A percentile compares a stretch with the other conserved stretches of the same genome.
Conservation (phyloP, 2,113 vertebrate genomes). For the Nestor notabilis region DNA sequence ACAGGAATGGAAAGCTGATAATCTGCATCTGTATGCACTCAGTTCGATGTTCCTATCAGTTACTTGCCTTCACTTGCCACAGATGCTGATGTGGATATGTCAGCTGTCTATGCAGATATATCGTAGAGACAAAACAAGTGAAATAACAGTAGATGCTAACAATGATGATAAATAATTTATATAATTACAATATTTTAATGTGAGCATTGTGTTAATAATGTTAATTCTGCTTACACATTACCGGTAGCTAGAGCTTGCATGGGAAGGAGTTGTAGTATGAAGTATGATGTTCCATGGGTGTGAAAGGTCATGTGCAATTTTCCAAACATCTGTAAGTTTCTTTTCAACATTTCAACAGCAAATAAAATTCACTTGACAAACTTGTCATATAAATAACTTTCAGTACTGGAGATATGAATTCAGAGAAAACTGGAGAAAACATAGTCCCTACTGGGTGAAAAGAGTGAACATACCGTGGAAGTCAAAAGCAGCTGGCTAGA, state of each 20-base stretch:
- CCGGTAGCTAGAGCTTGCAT: background rate
- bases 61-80: background rate
- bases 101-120: background rate
- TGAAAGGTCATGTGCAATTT: slow-evolving; percentile 9
- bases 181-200: background rate
- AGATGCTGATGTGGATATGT: background rate
- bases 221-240: background rate
- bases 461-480: background rate
- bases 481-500: background rate
- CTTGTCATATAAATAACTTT: background rate
- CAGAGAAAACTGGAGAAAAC: background rate
- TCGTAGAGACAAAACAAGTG: background rate
- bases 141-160: background rate
- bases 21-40: background rate
- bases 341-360: background rate
- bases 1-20: background rate
- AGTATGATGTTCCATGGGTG: background rate
- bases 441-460: background rate
- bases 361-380: background rate
- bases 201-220: background rate
- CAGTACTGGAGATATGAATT: background rate
- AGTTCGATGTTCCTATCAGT: background rate
- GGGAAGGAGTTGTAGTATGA: background rate
- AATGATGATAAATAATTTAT: background rate
- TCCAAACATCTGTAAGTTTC: background rate